Evolutionary conservation across 92 coral and sea anemone species (phyloP), one percentile per base, ranked within the genome.

Genomic region (Siderastrea siderea): DNA sequence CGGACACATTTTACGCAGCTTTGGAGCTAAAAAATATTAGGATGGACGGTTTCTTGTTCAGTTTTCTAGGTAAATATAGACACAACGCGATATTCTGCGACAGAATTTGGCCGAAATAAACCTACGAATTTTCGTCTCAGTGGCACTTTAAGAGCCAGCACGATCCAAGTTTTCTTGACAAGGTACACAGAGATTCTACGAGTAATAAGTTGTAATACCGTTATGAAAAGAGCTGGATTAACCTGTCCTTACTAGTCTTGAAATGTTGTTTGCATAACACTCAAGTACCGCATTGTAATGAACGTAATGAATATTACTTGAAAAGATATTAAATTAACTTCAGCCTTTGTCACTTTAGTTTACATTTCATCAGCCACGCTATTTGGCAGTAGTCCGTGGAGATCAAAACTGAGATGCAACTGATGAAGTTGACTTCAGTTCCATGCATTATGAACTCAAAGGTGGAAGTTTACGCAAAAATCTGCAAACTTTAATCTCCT

Each of bases 261-360:
- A 82, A 48, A 10, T n/a, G 69, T 57, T 54, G 69, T 82, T 82
- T 82, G 69, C 86, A 82, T 82, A 69, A 82, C 78, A 82, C 54
- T 82, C 16, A 55, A 69, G 67, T 68, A 46, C 58, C 77, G 5
- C 75, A 68, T 54, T 54, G 79, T 19, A 51, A 51, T 50, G 12
- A 74, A 74, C n/a, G 6, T 70, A n/a, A 50, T 3, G 47, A 68
- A 68, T 68, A 1, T 65, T 58, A 51, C 73, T 62, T 52, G 11
- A 67, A 68, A 55, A 53, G 67, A 68, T 58, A 67, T n/a, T 47
- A 53, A 81, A 69, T 81, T 14, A 68, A 44, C 11, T 81, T 48
- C 63, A 47, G 50, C 75, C 13, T 47, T 54, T 82, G 68, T 54
- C 47, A 45, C n/a, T 17, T 47, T 15, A 65, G 84, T 26, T 12